Base-by-base conservation (phyloP, 2,797 vertebrate species). In the Ceryle rudis region DNA sequence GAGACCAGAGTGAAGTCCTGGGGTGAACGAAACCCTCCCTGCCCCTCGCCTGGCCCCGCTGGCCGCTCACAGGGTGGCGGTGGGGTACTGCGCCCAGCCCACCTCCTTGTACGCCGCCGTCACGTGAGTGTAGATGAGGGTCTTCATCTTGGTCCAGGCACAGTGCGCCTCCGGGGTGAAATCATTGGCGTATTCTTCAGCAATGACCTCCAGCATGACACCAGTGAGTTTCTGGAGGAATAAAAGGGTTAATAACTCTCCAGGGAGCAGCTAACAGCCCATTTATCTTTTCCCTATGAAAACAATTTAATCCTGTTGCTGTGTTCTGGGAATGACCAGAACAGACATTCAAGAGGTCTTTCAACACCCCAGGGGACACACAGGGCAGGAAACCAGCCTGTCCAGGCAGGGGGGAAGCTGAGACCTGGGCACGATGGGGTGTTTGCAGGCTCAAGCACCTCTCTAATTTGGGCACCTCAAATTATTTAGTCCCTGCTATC, bases 21-120 rank as follows among this genome's bases (percentile, higher is more conserved):
- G 92, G 61, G 81, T 44, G 90, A 84, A 83, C 21, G 0, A 74
- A 90, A 74, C 93, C 96, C 96, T 65, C 91, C 92, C 95, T 84
- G 85, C 84, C 91, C 96, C 95, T 91, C 44, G 61, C 46, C 92
- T 20, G 55, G 92, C 89, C 96, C 96, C 64, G 19, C 61, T 9
- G 92, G 95, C 91, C 16, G 23, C 98, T 98, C 98, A 98, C 98
- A 97, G 98, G 95, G 96, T 95, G 90, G 97, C 82, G 29, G 94
- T 98, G 93, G 99, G 99, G 95, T 99, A 99, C 98, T 99, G 99
- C 79, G 98, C 98, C 99, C 99, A 99, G 98, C 99, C 99, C 97
- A 98, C 99, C 94, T 99, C 99, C 81, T 99, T 99, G 98, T 99
- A 99, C 58, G 99, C 99, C 1, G 99, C 99, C 0, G 98, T 99